phyloP scores from a whole-genome alignment of 1,140 invertebrate species.

The Lordiphosa mommai region DNA sequence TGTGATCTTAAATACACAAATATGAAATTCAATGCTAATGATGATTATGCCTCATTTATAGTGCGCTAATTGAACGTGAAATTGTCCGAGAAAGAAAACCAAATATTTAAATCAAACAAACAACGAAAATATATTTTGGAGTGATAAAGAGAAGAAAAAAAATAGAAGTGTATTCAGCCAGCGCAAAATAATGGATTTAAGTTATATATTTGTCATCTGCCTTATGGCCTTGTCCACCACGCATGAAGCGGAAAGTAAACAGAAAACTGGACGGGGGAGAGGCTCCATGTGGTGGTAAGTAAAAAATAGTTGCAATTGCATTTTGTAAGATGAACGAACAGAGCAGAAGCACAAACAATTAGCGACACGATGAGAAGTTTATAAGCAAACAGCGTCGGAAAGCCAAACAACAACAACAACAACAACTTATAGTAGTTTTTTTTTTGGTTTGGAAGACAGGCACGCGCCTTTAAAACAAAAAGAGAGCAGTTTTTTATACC shows the following conservation, averaged over 20 bases:
- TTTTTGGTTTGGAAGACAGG: conserved; percentile 11
- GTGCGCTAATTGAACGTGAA: conserved; percentile 78
- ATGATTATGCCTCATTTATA: conserved; percentile 77
- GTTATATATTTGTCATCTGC: conserved; percentile 61
- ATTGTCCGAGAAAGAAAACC: conserved; percentile 34
- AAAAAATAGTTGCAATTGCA: conserved; percentile 29
- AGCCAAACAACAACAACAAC: conserved; percentile 11
- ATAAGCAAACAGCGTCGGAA: conserved; percentile 43
- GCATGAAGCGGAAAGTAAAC: conserved; percentile 67
- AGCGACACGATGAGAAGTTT: conserved; percentile 43
- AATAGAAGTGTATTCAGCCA: conserved; percentile 30
- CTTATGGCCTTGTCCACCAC: conserved; percentile 64
- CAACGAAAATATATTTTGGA: conserved; percentile 16
- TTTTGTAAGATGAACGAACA: neutral
- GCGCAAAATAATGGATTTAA: conserved; percentile 69
- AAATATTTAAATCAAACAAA: conserved; percentile 30
- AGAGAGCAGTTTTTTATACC: conserved; percentile 29
- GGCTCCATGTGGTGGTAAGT: conserved; percentile 80
- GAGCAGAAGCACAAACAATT: conserved; percentile 42
- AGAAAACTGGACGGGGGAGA: conserved; percentile 73
- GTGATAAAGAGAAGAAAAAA: conserved; percentile 6
- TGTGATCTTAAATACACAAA: conserved; percentile 47
- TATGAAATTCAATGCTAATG: conserved; percentile 62
- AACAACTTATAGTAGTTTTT: neutral
- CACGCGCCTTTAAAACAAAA: conserved; percentile 49